Evolutionary conservation across 2,113 vertebrate genomes (phyloP), one percentile per base, ranked within the genome.

Genomic region (Pelvicachromis taeniatus): DNA sequence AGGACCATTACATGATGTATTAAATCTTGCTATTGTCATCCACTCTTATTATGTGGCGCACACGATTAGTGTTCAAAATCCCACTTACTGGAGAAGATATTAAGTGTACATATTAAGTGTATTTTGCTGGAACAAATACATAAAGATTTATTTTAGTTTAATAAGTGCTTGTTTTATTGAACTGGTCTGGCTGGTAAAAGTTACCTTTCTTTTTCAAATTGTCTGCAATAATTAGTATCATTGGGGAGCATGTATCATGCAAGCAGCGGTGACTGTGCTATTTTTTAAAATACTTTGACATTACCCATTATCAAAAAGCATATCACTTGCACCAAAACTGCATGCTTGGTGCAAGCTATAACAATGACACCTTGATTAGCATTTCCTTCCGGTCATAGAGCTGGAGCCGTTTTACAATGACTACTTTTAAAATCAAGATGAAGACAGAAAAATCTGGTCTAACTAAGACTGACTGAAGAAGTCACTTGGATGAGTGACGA

Each of bases 291-390:
- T 9, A 16, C 11, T 53, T 9, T 56, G 45, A 73, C 23, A 61
- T 78, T 59, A 59, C 38, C 7, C 14, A 45, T 26, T 2, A 56
- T 29, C 21, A 42, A 5, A 50, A 35, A 21, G 29, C 10, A 52
- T 14, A 16, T 73, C 6, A 53, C 42, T 40, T 53, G 5, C 21
- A 42, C 48, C 65, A 58, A 83, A 80, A 81, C 19, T 0, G 10
- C n/a, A 14, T 16, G 70, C 42, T 40, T 38, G 45, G 65, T 17
- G 23, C 81, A 58, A 7, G 75, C 3, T 52, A 83, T 23, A 45
- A 81, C n/a, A 40, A 40, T 85, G 61, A 86, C 55, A 59, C 82
- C 87, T 85, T 31, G n/a, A 86, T 87, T 53, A 84, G 54, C 38
- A 78, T 40, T 19, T 55, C 53, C 63, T 26, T 8, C 26, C 52